phyloP scores from a whole-genome alignment of 2,113 vertebrate species.

The Etheostoma cragini region DNA sequence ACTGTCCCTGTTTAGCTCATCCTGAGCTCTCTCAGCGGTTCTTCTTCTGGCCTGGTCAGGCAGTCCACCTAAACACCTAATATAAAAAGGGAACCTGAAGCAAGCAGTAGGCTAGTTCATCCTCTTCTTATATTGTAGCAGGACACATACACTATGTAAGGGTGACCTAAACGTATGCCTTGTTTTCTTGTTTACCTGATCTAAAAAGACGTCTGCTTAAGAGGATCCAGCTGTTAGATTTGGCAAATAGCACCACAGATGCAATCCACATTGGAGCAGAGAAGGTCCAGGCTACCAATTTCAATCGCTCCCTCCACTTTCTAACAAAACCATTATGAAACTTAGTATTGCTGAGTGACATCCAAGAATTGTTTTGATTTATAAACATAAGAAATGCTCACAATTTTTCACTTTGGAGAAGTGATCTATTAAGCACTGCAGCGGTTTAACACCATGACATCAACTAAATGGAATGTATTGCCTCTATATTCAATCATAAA shows the following conservation, averaged over 20 bases:
- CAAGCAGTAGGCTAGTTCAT: not conserved
- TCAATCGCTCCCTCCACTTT: slow-evolving; percentile 36
- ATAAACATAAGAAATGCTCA: slow-evolving; percentile 7
- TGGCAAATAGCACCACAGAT: slow-evolving; percentile 62
- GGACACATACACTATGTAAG: not conserved
- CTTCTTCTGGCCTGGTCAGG: not conserved
- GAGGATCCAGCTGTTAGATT: slow-evolving; percentile 58
- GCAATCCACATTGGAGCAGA: slow-evolving; percentile 48
- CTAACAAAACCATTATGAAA: slow-evolving; percentile 23
- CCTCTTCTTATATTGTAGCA: not conserved
- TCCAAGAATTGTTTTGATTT: slow-evolving; percentile 46
- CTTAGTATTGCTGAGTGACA: slow-evolving; percentile 8
- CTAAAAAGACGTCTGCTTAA: slow-evolving; percentile 39
- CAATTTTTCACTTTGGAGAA: slow-evolving; percentile 42
- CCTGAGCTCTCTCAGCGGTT: not conserved
- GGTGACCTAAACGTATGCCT: slow-evolving; percentile 17
- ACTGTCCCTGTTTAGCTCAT: slow-evolving; percentile 32
- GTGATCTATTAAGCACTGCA: slow-evolving; percentile 48
- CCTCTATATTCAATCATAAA: slow-evolving; percentile 34
- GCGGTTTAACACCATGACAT: slow-evolving; percentile 58
- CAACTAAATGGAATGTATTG: slow-evolving; percentile 40
- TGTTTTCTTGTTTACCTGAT: slow-evolving; percentile 50
- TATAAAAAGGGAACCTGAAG: not conserved
- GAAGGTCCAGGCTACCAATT: slow-evolving; percentile 42
- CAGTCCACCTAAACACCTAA: not conserved